Conservation (phyloP, 2,888 invertebrate species). For the Octonoba sinensis region DNA sequence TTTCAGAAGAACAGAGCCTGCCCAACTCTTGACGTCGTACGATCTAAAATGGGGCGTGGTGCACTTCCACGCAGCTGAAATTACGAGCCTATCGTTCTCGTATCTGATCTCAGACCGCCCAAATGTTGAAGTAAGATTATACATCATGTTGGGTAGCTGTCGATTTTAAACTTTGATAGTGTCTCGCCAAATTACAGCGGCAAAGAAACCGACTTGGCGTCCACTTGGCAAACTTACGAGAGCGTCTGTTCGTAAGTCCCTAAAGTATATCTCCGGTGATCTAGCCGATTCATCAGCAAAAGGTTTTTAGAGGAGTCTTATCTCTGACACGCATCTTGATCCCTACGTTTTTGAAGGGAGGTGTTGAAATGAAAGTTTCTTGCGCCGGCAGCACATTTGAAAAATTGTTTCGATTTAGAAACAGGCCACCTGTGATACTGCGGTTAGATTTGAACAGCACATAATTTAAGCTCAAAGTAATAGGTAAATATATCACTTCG, state of each 20-base stretch:
- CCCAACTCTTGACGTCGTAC: not conserved
- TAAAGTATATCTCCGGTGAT: slow-evolving; percentile 18
- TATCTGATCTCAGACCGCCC: slow-evolving; percentile 12
- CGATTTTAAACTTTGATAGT: slow-evolving; percentile 46
- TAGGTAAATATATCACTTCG: too few species aligned
- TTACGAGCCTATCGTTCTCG: slow-evolving; percentile 38
- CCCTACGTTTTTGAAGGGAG: slow-evolving; percentile 3
- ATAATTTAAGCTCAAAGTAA: too few species aligned
- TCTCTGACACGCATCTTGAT: slow-evolving; percentile 40
- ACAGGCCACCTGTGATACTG: too few species aligned
- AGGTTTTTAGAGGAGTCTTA: slow-evolving; percentile 4
- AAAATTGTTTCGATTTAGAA: too few species aligned
- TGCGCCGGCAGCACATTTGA: not conserved
- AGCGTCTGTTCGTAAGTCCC: slow-evolving; percentile 8
- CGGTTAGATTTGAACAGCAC: too few species aligned
- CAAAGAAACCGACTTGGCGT: slow-evolving; percentile 26
- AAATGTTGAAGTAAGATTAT: slow-evolving; percentile 46
- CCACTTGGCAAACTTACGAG: slow-evolving; percentile 50
- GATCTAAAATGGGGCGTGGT: slow-evolving; percentile 27
- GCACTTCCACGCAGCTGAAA: slow-evolving; percentile 15
- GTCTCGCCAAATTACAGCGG: slow-evolving; percentile 55
- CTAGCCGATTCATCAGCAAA: slow-evolving; percentile 10
- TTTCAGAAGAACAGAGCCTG: too few species aligned
- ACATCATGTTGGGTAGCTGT: slow-evolving; percentile 43
- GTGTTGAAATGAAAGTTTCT: slow-evolving; percentile 12